Evolutionary conservation across 2,113 vertebrate genomes (phyloP).

Genomic region (Campylomormyrus numenius): DNA sequence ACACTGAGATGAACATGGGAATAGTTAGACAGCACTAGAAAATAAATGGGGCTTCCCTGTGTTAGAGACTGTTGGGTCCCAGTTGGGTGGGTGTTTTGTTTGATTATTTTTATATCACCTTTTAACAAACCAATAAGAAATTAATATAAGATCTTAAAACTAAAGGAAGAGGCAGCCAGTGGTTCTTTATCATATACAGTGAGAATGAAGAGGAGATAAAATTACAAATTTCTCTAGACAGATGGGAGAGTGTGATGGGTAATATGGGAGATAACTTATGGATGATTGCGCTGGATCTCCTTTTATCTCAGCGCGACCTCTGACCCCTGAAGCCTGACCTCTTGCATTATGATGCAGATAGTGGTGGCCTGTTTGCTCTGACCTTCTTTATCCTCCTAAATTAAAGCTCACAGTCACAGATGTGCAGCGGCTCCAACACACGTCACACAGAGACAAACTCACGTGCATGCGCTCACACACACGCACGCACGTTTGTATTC

Average conservation of each 20-base stretch:
- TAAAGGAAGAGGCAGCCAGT: neutral
- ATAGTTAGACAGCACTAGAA: neutral
- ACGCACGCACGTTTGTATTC: neutral
- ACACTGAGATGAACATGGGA: neutral
- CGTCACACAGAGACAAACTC: neutral
- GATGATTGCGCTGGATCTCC: neutral
- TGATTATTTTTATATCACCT: neutral
- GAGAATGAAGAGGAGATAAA: neutral
- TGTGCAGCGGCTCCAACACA: neutral
- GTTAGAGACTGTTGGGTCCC: neutral
- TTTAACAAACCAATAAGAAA: neutral
- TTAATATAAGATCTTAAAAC: neutral
- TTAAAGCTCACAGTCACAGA: constrained; percentile 12
- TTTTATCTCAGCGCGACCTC: constrained; percentile 26
- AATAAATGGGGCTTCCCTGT: neutral
- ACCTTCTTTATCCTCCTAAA: constrained; percentile 28
- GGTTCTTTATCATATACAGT: neutral
- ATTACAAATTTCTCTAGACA: neutral
- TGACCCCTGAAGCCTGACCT: constrained; percentile 6
- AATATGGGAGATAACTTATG: neutral
- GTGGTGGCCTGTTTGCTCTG: constrained; percentile 21
- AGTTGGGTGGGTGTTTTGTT: neutral
- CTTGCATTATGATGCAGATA: constrained; percentile 36
- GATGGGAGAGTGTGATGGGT: neutral
- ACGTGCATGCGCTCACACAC: neutral